phyloP scores from a whole-genome alignment of 1,140 invertebrate species.

The Cardiocondyla obscurior region DNA sequence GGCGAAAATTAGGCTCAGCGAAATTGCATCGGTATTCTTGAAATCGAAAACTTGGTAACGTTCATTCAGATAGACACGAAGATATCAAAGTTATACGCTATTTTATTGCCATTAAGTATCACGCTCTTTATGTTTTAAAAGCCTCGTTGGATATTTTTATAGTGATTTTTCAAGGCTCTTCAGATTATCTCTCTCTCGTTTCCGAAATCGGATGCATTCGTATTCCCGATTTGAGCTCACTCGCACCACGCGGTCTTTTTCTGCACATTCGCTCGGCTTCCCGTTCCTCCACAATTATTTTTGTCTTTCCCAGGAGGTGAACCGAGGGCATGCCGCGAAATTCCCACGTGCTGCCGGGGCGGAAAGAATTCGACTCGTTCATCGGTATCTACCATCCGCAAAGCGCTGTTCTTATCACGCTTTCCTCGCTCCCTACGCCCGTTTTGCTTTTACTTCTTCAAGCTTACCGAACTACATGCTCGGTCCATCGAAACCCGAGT shows the following conservation, averaged over 20 bases:
- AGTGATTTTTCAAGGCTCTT: not conserved
- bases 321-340: slow-evolving; percentile 25
- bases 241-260: not conserved
- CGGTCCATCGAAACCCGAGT: not conserved
- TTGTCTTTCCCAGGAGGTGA: slow-evolving; percentile 46
- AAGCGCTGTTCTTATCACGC: slow-evolving; percentile 19
- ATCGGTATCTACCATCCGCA: slow-evolving; percentile 21
- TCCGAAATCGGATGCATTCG: not conserved
- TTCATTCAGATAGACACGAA: too few relatives aligned
- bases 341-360: slow-evolving; percentile 28
- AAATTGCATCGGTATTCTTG: not conserved
- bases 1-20: too few relatives aligned
- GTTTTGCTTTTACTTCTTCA: not conserved
- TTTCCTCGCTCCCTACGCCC: not conserved
- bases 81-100: not conserved
- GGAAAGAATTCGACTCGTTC: slow-evolving; percentile 27
- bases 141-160: not conserved
- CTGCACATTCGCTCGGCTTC: slow-evolving; percentile 8
- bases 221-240: not conserved
- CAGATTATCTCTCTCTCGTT: not conserved
- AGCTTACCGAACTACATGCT: not conserved
- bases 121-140: not conserved
- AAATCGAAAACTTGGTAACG: not conserved
- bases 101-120: not conserved
- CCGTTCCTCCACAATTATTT: slow-evolving; percentile 27